Evolutionary conservation across 2,888 invertebrate species (phyloP), one percentile per base, ranked within the genome.

Genomic region (Parnassius apollo): DNA sequence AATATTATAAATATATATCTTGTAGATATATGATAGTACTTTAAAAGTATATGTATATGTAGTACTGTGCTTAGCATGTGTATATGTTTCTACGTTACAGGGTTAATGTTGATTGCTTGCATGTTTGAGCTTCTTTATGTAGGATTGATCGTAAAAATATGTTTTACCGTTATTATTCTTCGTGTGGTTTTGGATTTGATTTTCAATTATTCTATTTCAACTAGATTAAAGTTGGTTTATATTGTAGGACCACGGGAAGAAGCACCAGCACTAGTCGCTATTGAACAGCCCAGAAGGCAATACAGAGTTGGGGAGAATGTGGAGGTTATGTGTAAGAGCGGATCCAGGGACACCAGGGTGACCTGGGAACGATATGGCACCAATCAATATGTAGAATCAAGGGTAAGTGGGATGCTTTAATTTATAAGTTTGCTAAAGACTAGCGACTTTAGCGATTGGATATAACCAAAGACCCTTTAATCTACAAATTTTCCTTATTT

Each of bases 231-330:
- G 35, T 35, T 35, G 4, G 35, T 35, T 4, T 35, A 35, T 62
- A 64, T 79, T 83, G 57, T 79, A 90, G 89, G 85, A 46, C 70
- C 80, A 0, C 76, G 70, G 9, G 71, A 69, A 7, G 69, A 73
- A 59, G 53, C 75, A 0, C 68, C 73, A 18, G 58, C 73, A 0
- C 64, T 86, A 68, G 87, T 93, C 59, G 69, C 75, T 65, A 92
- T 91, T 62, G 84, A 85, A n/a, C 83, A 86, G 66, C 86, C 88
- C 2, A 73, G 74, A 13, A 76, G 80, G 48, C 71, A 72, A 13
- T 89, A 77, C 74, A 76, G 80, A 49, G 83, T 82, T 1, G 88
- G 87, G 1, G 88, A 89, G 56, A 87, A 83, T 62, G 86, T 90
- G 0, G 76, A 84, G 58, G 77, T 91, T 0, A 68, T 78, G 1